Base-by-base conservation (phyloP, 2,797 vertebrate species). In the Rachycentron canadum region DNA sequence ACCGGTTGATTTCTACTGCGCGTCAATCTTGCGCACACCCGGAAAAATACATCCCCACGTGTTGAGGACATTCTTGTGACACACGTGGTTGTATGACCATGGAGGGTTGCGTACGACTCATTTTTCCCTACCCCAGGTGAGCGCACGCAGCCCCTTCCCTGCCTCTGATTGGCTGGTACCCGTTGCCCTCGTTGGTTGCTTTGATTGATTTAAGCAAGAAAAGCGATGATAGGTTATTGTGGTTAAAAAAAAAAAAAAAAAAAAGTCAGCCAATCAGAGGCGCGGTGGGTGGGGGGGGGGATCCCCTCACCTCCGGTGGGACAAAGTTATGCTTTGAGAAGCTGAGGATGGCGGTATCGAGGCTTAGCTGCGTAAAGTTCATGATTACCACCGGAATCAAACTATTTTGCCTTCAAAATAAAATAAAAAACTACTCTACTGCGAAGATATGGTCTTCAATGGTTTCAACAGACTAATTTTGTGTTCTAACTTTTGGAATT, bases 11-110 rank as follows among this genome's bases (percentile, higher is more conserved):
- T 52, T 16, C 49, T 1, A 14, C 25, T 62, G 70, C 77, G 64
- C 77, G 60, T 12, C 38, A 28, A 19, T 1, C 1, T 6, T 30
- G 68, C 72, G 69, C 81, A 49, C 3, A 70, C 57, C 50, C 73
- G 79, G 85, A 87, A 77, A 87, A 84, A 86, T 61, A 84, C 5
- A 25, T 13, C 1, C 59, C 77, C 85, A 79, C 81, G 69, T 81
- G 84, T 41, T 55, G 25, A 16, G 7, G 40, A 6, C 23, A 16
- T 40, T 40, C 11, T 40, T 13, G 10, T 40, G 11, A 10, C 10
- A 40, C 12, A 10, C 38, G 3, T 40, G 11, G 38, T 12, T 40
- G 34, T 36, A 36, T 36, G 34, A 36, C 34, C 34, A 7, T 36
- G 32, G 32, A 32, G 32, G 32, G 32, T 7, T 32, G n/a, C n/a